A percentile compares a stretch with the other conserved stretches of the same genome.
Evolutionary conservation across 35 echinoderm and acorn worm species (phyloP).

Genomic region (Apostichopus californicus): DNA sequence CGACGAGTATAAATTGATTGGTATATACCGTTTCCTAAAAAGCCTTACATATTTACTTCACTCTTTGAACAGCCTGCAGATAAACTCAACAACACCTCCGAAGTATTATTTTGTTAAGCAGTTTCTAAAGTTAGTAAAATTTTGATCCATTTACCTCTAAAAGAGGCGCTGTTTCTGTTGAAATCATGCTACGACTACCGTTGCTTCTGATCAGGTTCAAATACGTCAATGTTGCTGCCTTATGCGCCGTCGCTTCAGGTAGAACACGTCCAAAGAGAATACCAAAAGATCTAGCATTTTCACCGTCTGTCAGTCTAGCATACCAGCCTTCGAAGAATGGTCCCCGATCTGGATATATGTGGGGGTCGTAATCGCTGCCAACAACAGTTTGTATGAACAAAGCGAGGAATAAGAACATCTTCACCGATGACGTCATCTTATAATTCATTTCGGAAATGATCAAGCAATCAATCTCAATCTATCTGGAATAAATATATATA

Average conservation of each 20-base stretch:
- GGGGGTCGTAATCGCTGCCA: conserved; percentile 76
- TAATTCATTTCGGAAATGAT: no score
- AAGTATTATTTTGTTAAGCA: no score
- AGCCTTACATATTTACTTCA: no score
- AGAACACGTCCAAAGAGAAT: conserved; percentile 82
- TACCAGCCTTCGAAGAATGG: conserved; percentile 96
- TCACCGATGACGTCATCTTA: not conserved
- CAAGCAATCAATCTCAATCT: no score
- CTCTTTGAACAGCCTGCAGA: no score
- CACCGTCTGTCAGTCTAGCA: conserved; percentile 66
- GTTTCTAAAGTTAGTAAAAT: no score
- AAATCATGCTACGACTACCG: conserved; percentile 38
- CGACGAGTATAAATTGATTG: no score
- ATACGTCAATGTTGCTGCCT: conserved; percentile 38
- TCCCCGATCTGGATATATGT: conserved; percentile 67
- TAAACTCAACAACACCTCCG: no score
- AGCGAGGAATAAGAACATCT: not conserved
- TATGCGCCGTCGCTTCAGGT: not conserved
- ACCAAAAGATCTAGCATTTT: conserved; percentile 61
- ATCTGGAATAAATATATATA: no score
- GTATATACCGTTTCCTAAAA: no score
- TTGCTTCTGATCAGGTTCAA: conserved; percentile 62
- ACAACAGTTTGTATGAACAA: not conserved
- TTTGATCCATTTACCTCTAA: not conserved
- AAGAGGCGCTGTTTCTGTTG: conserved; percentile 60